Conservation (phyloP, 2,113 vertebrate species). For the Eublepharis macularius region DNA sequence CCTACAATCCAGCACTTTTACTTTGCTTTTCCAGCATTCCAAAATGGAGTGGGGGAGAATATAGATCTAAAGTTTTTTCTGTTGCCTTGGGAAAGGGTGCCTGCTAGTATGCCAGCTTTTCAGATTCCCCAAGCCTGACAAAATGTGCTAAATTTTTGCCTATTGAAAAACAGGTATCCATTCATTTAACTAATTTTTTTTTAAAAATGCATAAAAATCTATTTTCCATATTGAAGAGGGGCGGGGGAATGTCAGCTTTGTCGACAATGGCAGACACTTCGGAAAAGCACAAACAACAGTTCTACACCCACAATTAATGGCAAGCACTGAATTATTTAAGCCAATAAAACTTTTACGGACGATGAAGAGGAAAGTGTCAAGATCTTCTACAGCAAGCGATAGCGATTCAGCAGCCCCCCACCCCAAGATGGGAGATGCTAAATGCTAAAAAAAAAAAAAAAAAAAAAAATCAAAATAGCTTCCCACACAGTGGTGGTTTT, state of each 20-base stretch:
- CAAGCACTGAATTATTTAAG: not conserved
- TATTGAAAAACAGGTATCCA: too few species aligned
- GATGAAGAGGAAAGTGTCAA: not conserved
- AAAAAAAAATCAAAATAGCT: not conserved
- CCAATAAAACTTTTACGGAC: not conserved
- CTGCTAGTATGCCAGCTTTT: not conserved
- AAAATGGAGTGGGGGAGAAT: too few species aligned
- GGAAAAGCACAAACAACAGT: not conserved
- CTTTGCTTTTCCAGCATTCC: too few species aligned
- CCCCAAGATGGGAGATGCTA: not conserved
- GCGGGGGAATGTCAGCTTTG: not conserved
- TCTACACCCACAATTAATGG: not conserved
- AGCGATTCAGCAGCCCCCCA: not conserved
- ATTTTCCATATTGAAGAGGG: not conserved
- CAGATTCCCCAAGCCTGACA: too few species aligned
- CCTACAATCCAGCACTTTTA: too few species aligned
- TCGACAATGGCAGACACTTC: not conserved
- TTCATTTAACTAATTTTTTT: too few species aligned
- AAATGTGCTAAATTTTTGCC: too few species aligned
- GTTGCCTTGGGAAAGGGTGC: not conserved
- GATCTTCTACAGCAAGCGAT: not conserved
- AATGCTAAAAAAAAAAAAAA: not conserved
- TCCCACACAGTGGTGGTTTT: accelerated
- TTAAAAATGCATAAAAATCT: not conserved
- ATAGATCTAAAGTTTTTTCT: too few species aligned